Evolutionary conservation across 2,888 invertebrate species (phyloP).

Genomic region (Cheilosia variabilis): DNA sequence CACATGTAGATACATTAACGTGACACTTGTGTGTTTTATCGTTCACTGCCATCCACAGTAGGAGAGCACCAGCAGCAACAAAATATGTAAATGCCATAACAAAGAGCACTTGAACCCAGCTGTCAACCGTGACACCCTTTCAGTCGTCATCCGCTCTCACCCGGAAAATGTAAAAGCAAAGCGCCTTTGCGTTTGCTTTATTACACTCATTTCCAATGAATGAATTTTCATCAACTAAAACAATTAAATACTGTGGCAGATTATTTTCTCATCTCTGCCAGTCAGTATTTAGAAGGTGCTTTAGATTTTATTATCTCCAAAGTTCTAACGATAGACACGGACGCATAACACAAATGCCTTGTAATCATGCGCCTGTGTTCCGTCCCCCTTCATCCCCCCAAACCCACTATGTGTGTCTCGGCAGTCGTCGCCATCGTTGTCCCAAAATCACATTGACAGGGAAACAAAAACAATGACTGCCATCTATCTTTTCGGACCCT

Average conservation of each 20-base stretch:
- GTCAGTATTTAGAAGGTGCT: constrained; percentile 71
- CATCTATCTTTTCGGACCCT: constrained; percentile 64
- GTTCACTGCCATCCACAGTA: constrained; percentile 19
- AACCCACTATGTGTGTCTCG: constrained; percentile 8
- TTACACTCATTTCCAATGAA: constrained; percentile 72
- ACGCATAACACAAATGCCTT: constrained; percentile 35
- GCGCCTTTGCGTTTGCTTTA: constrained; percentile 51
- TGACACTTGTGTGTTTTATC: constrained; percentile 67
- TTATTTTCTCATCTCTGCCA: constrained; percentile 43
- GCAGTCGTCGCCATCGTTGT: constrained; percentile 21
- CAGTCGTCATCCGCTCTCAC: constrained; percentile 43
- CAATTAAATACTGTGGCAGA: constrained; percentile 69
- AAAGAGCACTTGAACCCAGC: constrained; percentile 64
- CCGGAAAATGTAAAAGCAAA: constrained; percentile 40
- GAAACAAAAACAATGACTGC: constrained; percentile 68
- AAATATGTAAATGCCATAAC: constrained; percentile 33
- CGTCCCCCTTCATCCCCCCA: neutral
- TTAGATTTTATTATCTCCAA: constrained; percentile 68
- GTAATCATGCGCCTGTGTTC: constrained; percentile 18
- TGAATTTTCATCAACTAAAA: constrained; percentile 74
- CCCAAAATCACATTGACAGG: constrained; percentile 70
- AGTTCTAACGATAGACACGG: constrained; percentile 45
- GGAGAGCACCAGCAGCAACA: neutral
- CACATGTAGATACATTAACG: constrained; percentile 47
- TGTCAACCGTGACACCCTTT: constrained; percentile 68